These are phyloP conservation scores for Spodoptera littoralis DNA, from an alignment of 2,888 invertebrate species.

Conservation along the genomic window DNA sequence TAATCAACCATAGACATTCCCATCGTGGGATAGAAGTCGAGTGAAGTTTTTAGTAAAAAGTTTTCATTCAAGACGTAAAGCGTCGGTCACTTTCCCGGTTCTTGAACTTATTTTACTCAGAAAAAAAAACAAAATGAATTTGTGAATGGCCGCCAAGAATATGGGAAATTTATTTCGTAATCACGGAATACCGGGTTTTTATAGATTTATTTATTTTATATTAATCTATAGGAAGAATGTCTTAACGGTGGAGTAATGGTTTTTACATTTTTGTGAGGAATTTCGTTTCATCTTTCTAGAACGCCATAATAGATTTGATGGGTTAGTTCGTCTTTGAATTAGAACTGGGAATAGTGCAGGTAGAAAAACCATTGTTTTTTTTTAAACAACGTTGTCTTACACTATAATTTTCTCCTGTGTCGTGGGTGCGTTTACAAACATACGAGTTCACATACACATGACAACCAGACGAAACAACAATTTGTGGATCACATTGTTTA, in stretches of 20 bases:
- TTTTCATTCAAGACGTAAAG: slow-evolving; percentile 60
- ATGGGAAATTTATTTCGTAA: slow-evolving; percentile 53
- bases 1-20: slow-evolving; percentile 48
- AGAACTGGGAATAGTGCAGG: no score
- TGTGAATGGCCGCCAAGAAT: slow-evolving; percentile 50
- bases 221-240: slow-evolving; percentile 7
- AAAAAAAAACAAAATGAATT: slow-evolving; percentile 48
- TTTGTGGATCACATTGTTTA: no score
- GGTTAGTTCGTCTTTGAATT: no score
- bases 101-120: slow-evolving; percentile 47
- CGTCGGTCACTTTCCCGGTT: slow-evolving; percentile 54
- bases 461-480: no score
- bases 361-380: no score
- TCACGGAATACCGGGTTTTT: slow-evolving; percentile 32
- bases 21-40: slow-evolving; percentile 54
- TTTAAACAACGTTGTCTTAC: no score
- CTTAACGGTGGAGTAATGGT: slow-evolving; percentile 11
- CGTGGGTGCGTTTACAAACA: no score
- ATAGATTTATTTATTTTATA: slow-evolving; percentile 7
- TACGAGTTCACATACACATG: no score
- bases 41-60: slow-evolving; percentile 50
- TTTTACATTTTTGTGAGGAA: slow-evolving; percentile 6
- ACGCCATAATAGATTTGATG: no score
- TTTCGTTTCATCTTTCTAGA: background rate
- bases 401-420: no score